Conservation (phyloP, 2,113 vertebrate species). For the Gymnocephalus cernua region DNA sequence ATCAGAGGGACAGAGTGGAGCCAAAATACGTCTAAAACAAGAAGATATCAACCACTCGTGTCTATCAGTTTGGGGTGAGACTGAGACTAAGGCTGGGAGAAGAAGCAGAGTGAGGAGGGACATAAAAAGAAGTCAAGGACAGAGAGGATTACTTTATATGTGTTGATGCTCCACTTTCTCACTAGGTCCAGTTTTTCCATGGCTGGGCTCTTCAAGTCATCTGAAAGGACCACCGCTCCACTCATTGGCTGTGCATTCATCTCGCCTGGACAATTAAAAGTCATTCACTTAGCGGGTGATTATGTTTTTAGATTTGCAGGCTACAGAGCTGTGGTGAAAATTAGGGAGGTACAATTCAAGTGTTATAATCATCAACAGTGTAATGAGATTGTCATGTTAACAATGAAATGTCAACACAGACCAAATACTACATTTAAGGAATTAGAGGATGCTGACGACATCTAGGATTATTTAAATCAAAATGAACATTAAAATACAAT, state of each 20-base stretch:
- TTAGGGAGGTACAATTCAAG: background rate
- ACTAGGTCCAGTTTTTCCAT: slow-evolving; percentile 98
- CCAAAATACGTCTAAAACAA: background rate
- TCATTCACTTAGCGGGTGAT: slow-evolving; percentile 44
- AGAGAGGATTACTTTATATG: slow-evolving; percentile 91
- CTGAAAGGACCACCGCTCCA: slow-evolving; percentile 92
- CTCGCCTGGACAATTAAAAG: slow-evolving; percentile 62
- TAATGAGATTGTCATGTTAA: slow-evolving; percentile 2
- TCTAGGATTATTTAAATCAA: slow-evolving; percentile 10
- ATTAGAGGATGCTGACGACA: background rate
- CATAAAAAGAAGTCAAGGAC: slow-evolving; percentile 33
- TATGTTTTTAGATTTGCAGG: slow-evolving; percentile 3
- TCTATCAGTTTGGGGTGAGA: background rate
- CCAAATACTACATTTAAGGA: background rate
- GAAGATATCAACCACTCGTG: background rate
- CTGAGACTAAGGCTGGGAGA: background rate
- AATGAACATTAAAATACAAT: slow-evolving; percentile 8
- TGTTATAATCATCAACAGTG: background rate
- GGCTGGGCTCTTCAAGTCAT: slow-evolving; percentile 96
- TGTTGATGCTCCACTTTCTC: slow-evolving; percentile 98
- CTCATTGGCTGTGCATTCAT: slow-evolving; percentile 79
- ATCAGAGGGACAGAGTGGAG: background rate
- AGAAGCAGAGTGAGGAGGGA: slow-evolving; percentile 8
- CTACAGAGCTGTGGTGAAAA: background rate
- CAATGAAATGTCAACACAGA: background rate